These are phyloP conservation scores for Triops longicaudatus DNA, from an alignment of 1,140 invertebrate species.

Conservation along the genomic window DNA sequence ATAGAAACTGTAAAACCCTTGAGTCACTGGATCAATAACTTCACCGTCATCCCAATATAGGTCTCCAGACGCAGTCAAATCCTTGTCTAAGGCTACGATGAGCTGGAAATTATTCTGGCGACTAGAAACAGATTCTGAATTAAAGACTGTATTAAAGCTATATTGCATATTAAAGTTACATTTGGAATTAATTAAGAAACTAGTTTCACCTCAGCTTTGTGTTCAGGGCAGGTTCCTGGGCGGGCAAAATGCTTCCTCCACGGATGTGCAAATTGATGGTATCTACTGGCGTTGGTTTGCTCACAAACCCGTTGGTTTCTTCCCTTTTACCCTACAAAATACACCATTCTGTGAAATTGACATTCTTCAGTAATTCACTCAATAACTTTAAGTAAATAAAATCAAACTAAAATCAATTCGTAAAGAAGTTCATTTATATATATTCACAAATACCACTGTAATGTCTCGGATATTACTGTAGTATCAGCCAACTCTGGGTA, in stretches of 20 bases:
- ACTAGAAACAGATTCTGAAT: neutral
- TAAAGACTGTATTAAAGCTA: neutral
- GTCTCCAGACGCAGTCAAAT: conserved; percentile 4
- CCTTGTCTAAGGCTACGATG: conserved; percentile 17
- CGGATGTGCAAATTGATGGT: conserved; percentile 38
- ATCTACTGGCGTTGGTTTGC: neutral
- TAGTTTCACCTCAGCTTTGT: conserved; percentile 32
- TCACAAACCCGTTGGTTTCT: neutral
- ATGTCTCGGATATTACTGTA: too few relatives aligned
- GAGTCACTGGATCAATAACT: conserved; percentile 8
- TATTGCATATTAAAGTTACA: neutral
- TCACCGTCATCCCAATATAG: conserved; percentile 28
- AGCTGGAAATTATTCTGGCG: conserved; percentile 25
- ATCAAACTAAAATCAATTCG: neutral
- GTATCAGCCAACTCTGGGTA: too few relatives aligned
- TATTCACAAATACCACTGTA: too few relatives aligned
- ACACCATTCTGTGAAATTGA: neutral
- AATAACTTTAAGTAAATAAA: too few relatives aligned
- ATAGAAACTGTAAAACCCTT: conserved; percentile 18
- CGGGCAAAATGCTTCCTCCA: conserved; percentile 39
- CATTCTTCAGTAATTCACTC: too few relatives aligned
- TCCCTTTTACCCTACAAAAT: neutral
- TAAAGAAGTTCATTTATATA: too few relatives aligned
- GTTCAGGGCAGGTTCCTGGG: conserved; percentile 39
- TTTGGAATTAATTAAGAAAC: neutral